Base-by-base conservation (phyloP, 2,888 invertebrate genomes). In the Lycaena phlaeas region DNA sequence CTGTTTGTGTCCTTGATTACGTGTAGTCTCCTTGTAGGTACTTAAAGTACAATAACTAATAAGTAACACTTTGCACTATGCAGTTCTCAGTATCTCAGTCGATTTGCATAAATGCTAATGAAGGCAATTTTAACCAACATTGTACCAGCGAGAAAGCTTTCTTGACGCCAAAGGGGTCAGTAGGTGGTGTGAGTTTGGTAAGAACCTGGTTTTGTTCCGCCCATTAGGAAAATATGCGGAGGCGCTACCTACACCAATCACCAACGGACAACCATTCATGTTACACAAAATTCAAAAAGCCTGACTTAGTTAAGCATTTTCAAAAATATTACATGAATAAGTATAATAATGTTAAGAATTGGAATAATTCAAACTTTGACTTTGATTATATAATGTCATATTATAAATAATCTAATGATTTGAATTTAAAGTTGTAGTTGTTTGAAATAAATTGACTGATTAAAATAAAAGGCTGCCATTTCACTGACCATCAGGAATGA, bases 111-210 rank as follows among this genome's bases (percentile, higher is more conserved):
- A 36, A 40, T 31, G 31, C 17, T 34, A 31, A 34, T 40, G 40
- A 31, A 34, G 40, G 40, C 11, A 31, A 40, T 31, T 27, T 54
- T 49, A 54, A 54, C 56, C 56, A 58, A 55, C 57, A 60, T 57
- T 66, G 66, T 60, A 48, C 56, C 52, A 61, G 57, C 65, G 64
- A 64, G 68, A 68, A 61, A 56, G 60, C 54, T 61, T 62, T 65
- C 34, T 65, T 59, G 54, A 55, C 59, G 55, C 48, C 54, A 54
- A 57, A 58, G 63, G 67, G 68, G 71, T 51, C 52, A 52, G 48
- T 48, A 48, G 45, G 49, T 39, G 45, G 48, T 36, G 40, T 40
- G 38, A 43, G 40, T 43, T 14, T 38, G 17, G 22, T 42, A 26
- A 26, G 28, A 39, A 27, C 29, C 44, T 25, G 22, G 22, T 22